phyloP scores from a whole-genome alignment of 1,140 invertebrate genomes.

The Drosophila nasuta region DNA sequence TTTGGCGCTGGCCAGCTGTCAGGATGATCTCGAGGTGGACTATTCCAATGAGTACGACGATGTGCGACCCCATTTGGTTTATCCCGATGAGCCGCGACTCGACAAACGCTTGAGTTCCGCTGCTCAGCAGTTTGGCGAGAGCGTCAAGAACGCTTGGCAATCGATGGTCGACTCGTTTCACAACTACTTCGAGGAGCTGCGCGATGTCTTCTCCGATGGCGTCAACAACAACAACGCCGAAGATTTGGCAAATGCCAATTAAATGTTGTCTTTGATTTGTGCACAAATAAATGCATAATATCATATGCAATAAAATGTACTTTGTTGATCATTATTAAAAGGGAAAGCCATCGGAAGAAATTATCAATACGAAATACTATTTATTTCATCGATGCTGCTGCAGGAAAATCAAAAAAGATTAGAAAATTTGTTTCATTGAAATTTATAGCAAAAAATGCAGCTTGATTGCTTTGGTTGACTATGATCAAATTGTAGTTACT shows the following conservation, averaged over 20 bases:
- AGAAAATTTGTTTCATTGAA: too few species aligned
- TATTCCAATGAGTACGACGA: conserved; percentile 74
- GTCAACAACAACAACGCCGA: conserved; percentile 12
- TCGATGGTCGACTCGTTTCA: conserved; percentile 61
- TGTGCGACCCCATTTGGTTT: conserved; percentile 60
- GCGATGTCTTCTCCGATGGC: conserved; percentile 40
- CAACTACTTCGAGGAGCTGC: conserved; percentile 59
- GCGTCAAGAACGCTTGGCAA: conserved; percentile 62
- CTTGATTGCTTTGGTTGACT: too few species aligned
- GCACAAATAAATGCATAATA: conserved; percentile 1
- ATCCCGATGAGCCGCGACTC: conserved; percentile 62
- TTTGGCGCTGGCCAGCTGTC: background rate
- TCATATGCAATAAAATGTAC: background rate
- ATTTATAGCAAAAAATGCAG: too few species aligned
- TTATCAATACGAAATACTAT: too few species aligned
- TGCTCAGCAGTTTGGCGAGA: conserved; percentile 52
- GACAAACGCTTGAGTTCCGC: conserved; percentile 54
- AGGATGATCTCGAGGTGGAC: conserved; percentile 46
- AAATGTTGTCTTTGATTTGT: background rate
- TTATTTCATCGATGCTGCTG: too few species aligned
- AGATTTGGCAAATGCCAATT: background rate
- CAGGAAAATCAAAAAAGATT: too few species aligned
- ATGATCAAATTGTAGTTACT: too few species aligned
- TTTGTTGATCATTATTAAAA: background rate
- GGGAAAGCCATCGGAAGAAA: too few species aligned